Base-by-base conservation (phyloP, 2,888 invertebrate species). In the Sialis fuliginosa region DNA sequence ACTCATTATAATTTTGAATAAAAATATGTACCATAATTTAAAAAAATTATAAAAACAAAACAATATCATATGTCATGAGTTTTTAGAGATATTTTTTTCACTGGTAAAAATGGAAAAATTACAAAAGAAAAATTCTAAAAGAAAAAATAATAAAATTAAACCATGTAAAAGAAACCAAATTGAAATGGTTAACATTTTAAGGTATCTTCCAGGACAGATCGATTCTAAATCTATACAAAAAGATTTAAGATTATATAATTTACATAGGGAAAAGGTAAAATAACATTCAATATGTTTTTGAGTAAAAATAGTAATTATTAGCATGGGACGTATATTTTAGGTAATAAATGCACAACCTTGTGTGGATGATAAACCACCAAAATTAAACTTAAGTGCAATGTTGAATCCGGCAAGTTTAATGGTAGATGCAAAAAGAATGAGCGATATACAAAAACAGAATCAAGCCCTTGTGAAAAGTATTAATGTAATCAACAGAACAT, bases 391-490 rank as follows among this genome's bases (percentile, higher is more conserved):
- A 0, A 67, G 68, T 47, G 56, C 66, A 45, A 74, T 74, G 54
- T 62, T 77, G 40, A 72, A 75, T 55, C 63, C 66, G 2, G 54
- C 52, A 10, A 56, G 56, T 49, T 53, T 71, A 6, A 39, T 48
- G 6, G 50, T 52, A 1, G 66, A 67, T 48, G 58, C 59, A 2
- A 57, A 62, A n/a, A 61, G 71, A 42, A 57, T 75, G 13, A 50
- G 49, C 44, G 40, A 57, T 41, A 61, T 69, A 46, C 72, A 76
- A 55, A 65, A 58, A 54, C 67, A 74, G 41, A 80, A 79, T 57
- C 72, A 75, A 54, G 65, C 72, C 9, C 56, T 80, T 6, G 55
- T 78, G 6, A 72, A 72, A 55, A 68, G 64, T 48, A 73, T 80
- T 48, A 77, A 77, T 53, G 52, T 62, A 13, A 74, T 79, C 52